Base-by-base conservation (phyloP, 2,888 invertebrate genomes). In the Syrphus vitripennis region DNA sequence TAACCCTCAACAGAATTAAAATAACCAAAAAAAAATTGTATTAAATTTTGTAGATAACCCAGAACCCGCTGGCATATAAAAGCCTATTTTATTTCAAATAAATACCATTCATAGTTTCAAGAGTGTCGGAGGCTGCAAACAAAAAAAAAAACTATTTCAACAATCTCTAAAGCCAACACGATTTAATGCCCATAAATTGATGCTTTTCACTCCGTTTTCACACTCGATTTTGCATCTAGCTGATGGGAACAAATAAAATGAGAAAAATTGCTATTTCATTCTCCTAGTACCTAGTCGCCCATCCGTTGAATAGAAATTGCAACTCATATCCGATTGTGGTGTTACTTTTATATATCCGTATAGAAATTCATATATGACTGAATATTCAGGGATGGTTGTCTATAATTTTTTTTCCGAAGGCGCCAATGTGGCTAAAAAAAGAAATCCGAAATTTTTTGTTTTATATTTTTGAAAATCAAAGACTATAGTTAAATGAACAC, bases 151-250 rank as follows among this genome's bases (percentile, higher is more conserved):
- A 65, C 71, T 31, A 26, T 71, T 26, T 48, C 45, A 48, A 40
- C 65, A 71, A 53, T 75, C 75, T 48, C 48, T 55, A 72, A 76
- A 67, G 82, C 76, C 76, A 76, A 71, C 76, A 53, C 71, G 31
- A 77, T 77, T 67, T 63, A 34, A 21, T 19, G 45, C 71, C 65
- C 71, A 82, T 76, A 76, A 82, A 82, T 76, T 82, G 76, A 82
- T 40, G 70, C 57, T 76, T 82, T 82, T 82, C 71, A 82, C 57
- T 76, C 50, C 59, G 71, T 82, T 82, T 82, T 82, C 71, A 82
- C 82, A 82, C 70, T 82, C 82, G 82, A 82, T 82, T 71, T 77
- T 70, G 63, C 71, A 71, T 57, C 31, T 31, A 82, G 50, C 63
- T 71, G 71, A n/a, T n/a, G n/a, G 75, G 76, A 77, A 69, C 71